A percentile compares a stretch with the other conserved stretches of the same genome.
phyloP scores from a whole-genome alignment of 2,797 vertebrate genomes.

The Coranthus polyacanthus region DNA sequence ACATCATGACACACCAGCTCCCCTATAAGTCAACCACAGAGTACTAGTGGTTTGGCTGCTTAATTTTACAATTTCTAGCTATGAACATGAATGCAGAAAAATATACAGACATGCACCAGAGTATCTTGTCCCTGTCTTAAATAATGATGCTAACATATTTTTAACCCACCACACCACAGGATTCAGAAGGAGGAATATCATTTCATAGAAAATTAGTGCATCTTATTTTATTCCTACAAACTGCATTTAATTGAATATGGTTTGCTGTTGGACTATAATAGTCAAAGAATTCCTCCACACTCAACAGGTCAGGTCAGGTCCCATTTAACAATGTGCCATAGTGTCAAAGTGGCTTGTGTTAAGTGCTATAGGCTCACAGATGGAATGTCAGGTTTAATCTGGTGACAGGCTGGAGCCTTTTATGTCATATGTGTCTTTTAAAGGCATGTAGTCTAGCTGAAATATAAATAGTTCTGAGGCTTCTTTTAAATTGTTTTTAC shows the following conservation, averaged over 20 bases:
- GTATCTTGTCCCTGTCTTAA: no score
- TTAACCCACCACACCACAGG: neutral
- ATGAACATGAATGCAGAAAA: no score
- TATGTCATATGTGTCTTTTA: neutral
- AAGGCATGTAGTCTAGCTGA: neutral
- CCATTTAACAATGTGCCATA: conserved; percentile 13
- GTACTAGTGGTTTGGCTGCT: no score
- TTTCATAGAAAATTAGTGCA: neutral
- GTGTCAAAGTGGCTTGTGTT: conserved; percentile 3
- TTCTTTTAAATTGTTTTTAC: no score
- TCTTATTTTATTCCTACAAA: no score
- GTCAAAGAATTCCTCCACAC: neutral
- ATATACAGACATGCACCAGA: no score
- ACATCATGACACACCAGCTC: neutral
- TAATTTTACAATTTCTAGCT: no score
- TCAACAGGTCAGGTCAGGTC: neutral
- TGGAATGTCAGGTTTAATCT: neutral
- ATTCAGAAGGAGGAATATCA: conserved; percentile 9
- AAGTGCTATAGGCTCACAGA: neutral
- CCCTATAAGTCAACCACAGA: no score
- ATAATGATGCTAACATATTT: neutral
- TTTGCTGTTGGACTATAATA: neutral
- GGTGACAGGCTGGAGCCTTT: neutral
- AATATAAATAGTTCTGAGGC: neutral
- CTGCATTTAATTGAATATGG: neutral